Base-by-base conservation (phyloP, 2,888 invertebrate genomes). In the Perdita meconis region DNA sequence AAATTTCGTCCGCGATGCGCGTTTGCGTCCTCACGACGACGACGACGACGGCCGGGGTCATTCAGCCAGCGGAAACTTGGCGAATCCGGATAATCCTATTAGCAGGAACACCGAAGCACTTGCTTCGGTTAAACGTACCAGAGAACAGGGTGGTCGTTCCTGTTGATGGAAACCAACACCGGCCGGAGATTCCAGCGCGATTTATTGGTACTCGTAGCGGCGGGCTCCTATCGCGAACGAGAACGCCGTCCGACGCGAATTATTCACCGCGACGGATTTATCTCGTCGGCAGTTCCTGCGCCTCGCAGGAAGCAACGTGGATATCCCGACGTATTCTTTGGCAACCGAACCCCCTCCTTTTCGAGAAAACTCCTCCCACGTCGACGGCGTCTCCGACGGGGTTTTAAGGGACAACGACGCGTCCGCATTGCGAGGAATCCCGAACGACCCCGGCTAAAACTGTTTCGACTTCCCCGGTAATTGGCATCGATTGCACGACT, bases 21-120 rank as follows among this genome's bases (percentile, higher is more conserved):
- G 74, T 83, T 78, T 68, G 66, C 80, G 69, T 72, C 63, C 71
- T 51, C 59, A 55, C 56, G n/a, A n/a, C n/a, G n/a, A n/a, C n/a
- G n/a, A n/a, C n/a, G n/a, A n/a, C n/a, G n/a, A n/a, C 40, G 19
- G 47, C 1, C 47, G 47, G 73, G 82, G 80, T 80, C 80, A 81
- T 81, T 81, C 59, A 72, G 56, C 26, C 60, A 53, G 61, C 56
- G 74, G 72, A 80, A 85, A 85, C 86, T 84, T 86, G 38, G 77
- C 77, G 80, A 79, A 80, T 86, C 78, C 80, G 78, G 77, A 71
- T 86, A 86, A 85, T 85, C 86, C 84, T 84, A 78, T 84, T 84
- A 85, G 78, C 80, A 71, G 78, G 82, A 84, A 84, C 81, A 86
- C 82, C 78, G 68, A 77, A 77, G 72, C 80, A 75, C 82, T 83